Evolutionary conservation across 2,888 invertebrate genomes (phyloP).

Genomic region (Leptopilina syphax): DNA sequence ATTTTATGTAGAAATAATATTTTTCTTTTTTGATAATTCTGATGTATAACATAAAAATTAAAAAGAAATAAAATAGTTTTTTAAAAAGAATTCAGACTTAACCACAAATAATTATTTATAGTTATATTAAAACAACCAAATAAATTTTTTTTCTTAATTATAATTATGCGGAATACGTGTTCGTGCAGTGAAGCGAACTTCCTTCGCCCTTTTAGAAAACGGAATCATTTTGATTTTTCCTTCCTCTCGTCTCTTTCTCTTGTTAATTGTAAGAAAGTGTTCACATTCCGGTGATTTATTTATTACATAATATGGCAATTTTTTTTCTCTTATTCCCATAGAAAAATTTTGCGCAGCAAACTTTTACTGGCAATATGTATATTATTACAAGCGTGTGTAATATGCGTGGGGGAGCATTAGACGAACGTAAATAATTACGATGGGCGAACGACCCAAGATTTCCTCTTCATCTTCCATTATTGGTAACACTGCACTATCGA

Average conservation of each 20-base stretch:
- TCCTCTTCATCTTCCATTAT: conserved; percentile 29
- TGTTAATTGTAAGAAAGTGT: conserved; percentile 22
- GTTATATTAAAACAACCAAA: background rate
- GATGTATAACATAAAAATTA: background rate
- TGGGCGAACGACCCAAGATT: conserved; percentile 34
- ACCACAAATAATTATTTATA: background rate
- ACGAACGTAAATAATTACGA: conserved; percentile 25
- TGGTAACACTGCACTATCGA: conserved; percentile 21
- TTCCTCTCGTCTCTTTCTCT: background rate
- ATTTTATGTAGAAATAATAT: no score
- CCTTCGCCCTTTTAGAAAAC: conserved; percentile 6
- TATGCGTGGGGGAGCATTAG: conserved; percentile 17
- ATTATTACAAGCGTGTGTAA: conserved; percentile 27
- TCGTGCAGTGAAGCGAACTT: conserved; percentile 31
- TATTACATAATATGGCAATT: background rate
- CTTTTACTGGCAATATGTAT: conserved; percentile 8
- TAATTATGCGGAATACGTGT: conserved; percentile 19
- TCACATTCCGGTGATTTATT: background rate
- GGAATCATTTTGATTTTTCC: conserved; percentile 9
- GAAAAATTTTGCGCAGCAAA: background rate
- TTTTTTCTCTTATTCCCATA: background rate
- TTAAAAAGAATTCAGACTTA: background rate
- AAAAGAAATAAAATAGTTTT: background rate
- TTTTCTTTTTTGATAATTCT: no score
- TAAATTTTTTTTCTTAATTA: background rate